phyloP scores from a whole-genome alignment of 2,113 vertebrate genomes.

The Crotalus tigris region DNA sequence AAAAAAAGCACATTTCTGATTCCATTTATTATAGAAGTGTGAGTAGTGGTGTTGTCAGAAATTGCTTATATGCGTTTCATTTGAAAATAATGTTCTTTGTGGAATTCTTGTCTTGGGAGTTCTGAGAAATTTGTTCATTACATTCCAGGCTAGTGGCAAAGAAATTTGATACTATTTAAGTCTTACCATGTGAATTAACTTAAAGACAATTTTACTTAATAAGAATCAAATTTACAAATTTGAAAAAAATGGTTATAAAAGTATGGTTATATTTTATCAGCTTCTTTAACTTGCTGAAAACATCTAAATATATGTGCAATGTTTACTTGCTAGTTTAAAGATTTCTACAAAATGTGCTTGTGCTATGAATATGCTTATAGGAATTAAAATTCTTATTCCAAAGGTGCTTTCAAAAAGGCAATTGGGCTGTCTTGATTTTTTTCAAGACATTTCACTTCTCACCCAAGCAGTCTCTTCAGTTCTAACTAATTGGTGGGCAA shows the following conservation, averaged over 20 bases:
- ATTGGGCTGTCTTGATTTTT: background rate
- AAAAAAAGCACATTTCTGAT: background rate
- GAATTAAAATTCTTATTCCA: background rate
- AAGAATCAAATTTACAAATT: background rate
- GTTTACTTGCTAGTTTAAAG: slow-evolving; percentile 2
- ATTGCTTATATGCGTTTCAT: background rate
- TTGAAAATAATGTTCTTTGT: background rate
- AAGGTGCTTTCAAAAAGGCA: background rate
- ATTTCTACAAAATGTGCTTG: background rate
- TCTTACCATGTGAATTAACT: background rate
- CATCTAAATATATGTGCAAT: background rate
- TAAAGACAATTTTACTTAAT: background rate
- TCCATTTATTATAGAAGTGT: background rate
- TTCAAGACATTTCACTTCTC: background rate
- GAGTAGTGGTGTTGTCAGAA: background rate
- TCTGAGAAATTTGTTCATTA: background rate
- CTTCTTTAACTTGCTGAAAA: background rate
- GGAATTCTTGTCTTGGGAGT: background rate
- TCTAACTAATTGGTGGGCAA: background rate
- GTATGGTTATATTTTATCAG: background rate
- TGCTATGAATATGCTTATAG: background rate
- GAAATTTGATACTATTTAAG: background rate
- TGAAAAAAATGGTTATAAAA: background rate
- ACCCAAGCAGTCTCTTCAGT: background rate
- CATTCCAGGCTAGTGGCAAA: background rate